Conservation (phyloP, 2,113 vertebrate species). For the Recurvirostra avosetta region DNA sequence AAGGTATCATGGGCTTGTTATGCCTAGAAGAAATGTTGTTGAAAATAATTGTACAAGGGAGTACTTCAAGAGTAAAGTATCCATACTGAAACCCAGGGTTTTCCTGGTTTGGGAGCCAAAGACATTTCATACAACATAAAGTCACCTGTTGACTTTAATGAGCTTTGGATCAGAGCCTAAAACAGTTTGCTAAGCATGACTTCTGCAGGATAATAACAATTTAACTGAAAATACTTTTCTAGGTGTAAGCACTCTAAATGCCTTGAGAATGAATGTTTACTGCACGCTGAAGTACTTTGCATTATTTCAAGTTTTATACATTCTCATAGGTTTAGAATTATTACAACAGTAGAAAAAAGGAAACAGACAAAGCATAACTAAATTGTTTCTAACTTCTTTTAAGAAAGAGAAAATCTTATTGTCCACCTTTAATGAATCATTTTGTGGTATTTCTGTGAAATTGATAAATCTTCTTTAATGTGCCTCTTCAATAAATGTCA, state of each 20-base stretch:
- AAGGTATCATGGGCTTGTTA: neutral
- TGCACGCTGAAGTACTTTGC: neutral
- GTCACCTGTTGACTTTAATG: neutral
- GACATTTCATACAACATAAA: neutral
- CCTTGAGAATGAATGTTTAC: neutral
- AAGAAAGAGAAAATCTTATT: neutral
- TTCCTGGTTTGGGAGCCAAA: neutral
- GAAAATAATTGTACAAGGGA: neutral
- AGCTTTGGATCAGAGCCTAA: neutral
- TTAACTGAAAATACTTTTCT: neutral
- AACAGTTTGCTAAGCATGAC: neutral
- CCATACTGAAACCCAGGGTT: neutral
- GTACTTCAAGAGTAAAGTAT: neutral
- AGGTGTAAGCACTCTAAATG: neutral
- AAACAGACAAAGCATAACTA: neutral
- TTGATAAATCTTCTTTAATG: conserved; percentile 5
- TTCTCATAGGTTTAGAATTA: neutral
- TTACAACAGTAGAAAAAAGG: neutral
- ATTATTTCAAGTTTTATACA: neutral
- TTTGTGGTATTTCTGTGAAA: neutral
- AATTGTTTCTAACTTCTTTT: neutral
- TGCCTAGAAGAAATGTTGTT: neutral
- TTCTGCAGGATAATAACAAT: neutral
- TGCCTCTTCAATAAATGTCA: conserved; percentile 21
- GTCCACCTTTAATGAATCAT: neutral